Percentiles rank a stretch among this genome's conserved stretches.
Conservation (phyloP, 2,888 invertebrate species). For the Eurois occulta region DNA sequence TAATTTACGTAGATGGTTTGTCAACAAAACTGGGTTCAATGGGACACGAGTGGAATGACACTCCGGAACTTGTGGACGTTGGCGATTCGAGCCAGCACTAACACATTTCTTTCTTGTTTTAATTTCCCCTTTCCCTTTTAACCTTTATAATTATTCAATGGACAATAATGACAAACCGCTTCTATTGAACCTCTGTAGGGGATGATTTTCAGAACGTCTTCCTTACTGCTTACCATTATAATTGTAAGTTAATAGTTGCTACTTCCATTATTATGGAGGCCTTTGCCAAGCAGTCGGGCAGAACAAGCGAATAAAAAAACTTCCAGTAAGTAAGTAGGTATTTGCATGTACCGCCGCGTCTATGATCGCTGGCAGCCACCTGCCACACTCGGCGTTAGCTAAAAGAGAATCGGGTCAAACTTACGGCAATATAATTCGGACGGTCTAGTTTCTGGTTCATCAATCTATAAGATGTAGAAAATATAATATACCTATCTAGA, state of each 20-base stretch:
- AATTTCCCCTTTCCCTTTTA: too few species aligned
- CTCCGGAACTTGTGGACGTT: conserved; percentile 1
- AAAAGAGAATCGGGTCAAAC: conserved; percentile 1
- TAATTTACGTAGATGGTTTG: conserved; percentile 8
- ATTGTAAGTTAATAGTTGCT: neutral
- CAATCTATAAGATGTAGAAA: neutral
- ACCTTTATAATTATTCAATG: too few species aligned
- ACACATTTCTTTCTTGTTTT: neutral
- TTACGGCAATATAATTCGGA: neutral
- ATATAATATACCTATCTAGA: neutral
- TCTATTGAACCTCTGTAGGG: neutral
- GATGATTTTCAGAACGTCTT: neutral
- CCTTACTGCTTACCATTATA: neutral
- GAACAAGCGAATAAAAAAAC: neutral
- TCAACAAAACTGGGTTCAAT: conserved; percentile 19
- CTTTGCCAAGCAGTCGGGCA: neutral
- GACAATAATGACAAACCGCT: neutral
- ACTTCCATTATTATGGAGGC: neutral
- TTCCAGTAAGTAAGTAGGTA: neutral
- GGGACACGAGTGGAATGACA: conserved; percentile 10
- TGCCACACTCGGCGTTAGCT: neutral
- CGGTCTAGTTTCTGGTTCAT: neutral
- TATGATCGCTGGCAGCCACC: neutral
- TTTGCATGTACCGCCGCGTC: neutral
- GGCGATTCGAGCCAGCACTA: neutral